phyloP scores from a whole-genome alignment of 2,888 invertebrate genomes.

The Spodoptera exigua region DNA sequence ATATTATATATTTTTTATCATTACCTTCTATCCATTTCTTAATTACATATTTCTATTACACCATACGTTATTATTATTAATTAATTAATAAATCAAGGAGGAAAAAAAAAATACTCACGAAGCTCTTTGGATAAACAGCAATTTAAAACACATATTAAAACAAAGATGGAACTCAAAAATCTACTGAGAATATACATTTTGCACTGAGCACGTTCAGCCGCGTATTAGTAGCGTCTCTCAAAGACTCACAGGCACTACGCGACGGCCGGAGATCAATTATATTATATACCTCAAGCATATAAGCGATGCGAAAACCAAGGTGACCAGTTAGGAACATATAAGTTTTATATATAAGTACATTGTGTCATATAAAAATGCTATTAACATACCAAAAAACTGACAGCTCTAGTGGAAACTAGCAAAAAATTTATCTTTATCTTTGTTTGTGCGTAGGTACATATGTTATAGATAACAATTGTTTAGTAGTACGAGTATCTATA shows the following conservation, averaged over 20 bases:
- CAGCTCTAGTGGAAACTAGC: no score
- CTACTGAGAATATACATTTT: slow-evolving; percentile 45
- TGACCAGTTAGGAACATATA: slow-evolving; percentile 34
- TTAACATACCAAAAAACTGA: no score
- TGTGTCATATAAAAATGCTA: slow-evolving; percentile 1
- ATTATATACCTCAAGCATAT: slow-evolving; percentile 57
- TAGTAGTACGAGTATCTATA: no score
- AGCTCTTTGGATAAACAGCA: slow-evolving; percentile 66
- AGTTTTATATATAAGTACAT: slow-evolving; percentile 1
- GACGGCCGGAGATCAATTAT: slow-evolving; percentile 26
- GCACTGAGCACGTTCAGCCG: slow-evolving; percentile 15
- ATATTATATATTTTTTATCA: no score
- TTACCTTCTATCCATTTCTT: no score
- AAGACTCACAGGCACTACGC: slow-evolving; percentile 43
- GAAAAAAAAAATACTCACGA: slow-evolving; percentile 65
- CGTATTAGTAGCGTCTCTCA: slow-evolving; percentile 32
- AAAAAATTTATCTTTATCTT: no score
- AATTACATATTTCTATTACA: no score
- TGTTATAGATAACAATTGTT: no score
- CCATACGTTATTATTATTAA: no score
- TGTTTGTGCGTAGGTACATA: no score
- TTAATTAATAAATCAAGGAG: no score
- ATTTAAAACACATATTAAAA: slow-evolving; percentile 65
- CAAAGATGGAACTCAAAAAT: slow-evolving; percentile 53
- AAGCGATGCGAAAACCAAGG: slow-evolving; percentile 56